A percentile compares a stretch with the other conserved stretches of the same genome.
phyloP scores from a whole-genome alignment of 2,113 vertebrate species.

The Cavia porcellus region DNA sequence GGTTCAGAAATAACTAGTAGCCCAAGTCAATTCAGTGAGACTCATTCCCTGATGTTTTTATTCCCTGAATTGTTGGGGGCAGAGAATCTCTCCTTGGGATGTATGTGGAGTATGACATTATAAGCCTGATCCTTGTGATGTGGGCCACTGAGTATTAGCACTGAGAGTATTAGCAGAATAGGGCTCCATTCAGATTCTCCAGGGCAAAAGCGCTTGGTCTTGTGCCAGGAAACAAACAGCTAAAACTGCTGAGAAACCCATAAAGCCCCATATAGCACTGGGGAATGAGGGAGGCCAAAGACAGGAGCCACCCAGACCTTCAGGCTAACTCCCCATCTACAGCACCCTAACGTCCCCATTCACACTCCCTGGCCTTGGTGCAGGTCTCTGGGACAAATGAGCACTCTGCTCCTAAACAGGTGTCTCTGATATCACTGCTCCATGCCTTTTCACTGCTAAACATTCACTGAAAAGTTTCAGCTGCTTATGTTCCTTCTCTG shows the following conservation, averaged over 20 bases:
- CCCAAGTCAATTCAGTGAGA: not conserved
- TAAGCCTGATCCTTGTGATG: not conserved
- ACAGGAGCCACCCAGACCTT: not conserved
- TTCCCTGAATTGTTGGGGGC: not conserved
- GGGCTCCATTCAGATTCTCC: not conserved
- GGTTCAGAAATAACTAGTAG: conserved; percentile 32
- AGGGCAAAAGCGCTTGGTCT: not conserved
- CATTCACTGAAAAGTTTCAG: not conserved
- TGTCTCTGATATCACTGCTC: not conserved
- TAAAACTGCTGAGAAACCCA: not conserved
- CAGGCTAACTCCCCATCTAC: not conserved
- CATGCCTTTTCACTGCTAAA: not conserved
- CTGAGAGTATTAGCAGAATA: not conserved
- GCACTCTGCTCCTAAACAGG: not conserved
- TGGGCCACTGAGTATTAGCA: no score
- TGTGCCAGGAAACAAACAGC: not conserved
- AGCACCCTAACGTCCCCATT: not conserved
- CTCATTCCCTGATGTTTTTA: not conserved
- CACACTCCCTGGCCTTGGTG: not conserved
- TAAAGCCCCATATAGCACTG: not conserved
- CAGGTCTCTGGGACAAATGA: not conserved
- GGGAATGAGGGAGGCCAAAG: not conserved
- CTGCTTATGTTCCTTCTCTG: not conserved
- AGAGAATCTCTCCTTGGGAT: not conserved
- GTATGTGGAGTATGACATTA: not conserved